Conservation (phyloP, 2,888 invertebrate genomes). For the Eurytoma californica region DNA sequence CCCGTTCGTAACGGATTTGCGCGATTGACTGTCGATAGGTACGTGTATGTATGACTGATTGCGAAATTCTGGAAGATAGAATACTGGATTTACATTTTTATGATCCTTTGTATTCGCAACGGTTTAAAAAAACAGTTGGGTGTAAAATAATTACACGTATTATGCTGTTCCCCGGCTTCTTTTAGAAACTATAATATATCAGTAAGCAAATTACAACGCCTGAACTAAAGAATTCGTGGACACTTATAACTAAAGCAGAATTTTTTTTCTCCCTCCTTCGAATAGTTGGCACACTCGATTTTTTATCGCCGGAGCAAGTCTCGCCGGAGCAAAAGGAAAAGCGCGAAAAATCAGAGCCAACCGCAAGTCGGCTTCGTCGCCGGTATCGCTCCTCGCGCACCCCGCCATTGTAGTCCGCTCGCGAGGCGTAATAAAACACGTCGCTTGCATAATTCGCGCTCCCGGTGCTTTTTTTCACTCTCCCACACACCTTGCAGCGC, state of each 20-base stretch:
- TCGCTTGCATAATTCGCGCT: slow-evolving; percentile 14
- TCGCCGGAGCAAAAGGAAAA: background rate
- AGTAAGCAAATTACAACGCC: no score
- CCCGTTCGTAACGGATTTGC: background rate
- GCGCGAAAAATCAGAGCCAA: background rate
- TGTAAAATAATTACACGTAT: no score
- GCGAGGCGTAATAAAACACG: slow-evolving; percentile 6
- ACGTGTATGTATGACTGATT: no score
- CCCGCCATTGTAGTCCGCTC: background rate
- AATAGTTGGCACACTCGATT: background rate
- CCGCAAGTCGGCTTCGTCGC: background rate
- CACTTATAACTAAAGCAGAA: background rate
- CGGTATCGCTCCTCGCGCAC: background rate
- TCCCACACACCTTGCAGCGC: background rate
- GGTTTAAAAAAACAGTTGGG: no score
- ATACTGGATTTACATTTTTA: no score
- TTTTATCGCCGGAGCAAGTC: background rate
- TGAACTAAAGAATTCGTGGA: background rate
- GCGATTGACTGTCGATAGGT: no score
- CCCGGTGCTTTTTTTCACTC: background rate
- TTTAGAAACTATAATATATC: no score
- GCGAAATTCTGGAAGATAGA: no score
- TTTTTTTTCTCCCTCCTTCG: background rate
- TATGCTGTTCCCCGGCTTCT: no score
- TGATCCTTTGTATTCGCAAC: no score